A percentile compares a stretch with the other conserved stretches of the same genome.
These are phyloP conservation scores for Luperina testacea DNA, from an alignment of 2,888 invertebrate genomes.

Conservation along the genomic window DNA sequence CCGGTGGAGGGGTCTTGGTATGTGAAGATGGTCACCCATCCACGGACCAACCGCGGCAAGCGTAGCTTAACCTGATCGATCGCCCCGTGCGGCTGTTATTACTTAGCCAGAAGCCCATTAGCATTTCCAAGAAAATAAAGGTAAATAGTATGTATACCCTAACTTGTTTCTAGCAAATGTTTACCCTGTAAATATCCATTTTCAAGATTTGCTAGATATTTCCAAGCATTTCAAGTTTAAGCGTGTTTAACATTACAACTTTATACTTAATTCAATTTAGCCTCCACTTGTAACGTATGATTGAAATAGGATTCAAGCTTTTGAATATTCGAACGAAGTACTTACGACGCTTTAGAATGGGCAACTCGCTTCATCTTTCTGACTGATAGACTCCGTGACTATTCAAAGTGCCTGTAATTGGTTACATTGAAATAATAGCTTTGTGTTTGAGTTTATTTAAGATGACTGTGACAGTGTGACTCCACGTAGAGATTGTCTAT, in stretches of 20 bases:
- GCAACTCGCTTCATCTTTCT: not conserved
- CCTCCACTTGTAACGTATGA: not conserved
- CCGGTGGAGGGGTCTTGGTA: too few species aligned
- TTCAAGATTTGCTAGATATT: not conserved
- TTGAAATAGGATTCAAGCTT: not conserved
- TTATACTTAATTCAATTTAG: not conserved
- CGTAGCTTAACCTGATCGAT: too few species aligned
- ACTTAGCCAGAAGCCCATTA: too few species aligned
- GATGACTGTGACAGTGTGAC: not conserved
- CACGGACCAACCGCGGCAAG: too few species aligned
- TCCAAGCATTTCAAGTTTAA: not conserved
- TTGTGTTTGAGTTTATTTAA: not conserved
- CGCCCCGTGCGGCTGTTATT: too few species aligned
- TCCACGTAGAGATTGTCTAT: too few species aligned
- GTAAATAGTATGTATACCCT: not conserved
- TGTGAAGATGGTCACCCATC: too few species aligned
- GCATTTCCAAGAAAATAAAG: not conserved
- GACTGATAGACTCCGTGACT: not conserved
- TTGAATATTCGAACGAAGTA: not conserved
- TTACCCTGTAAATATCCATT: not conserved
- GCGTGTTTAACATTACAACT: not conserved
- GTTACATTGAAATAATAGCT: not conserved
- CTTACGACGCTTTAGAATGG: not conserved
- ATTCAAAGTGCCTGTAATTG: not conserved
- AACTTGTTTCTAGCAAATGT: not conserved